A percentile compares a stretch with the other conserved stretches of the same genome.
These are phyloP conservation scores for Microcebus murinus DNA, from an alignment of 2,113 vertebrate species.

Conservation along the genomic window DNA sequence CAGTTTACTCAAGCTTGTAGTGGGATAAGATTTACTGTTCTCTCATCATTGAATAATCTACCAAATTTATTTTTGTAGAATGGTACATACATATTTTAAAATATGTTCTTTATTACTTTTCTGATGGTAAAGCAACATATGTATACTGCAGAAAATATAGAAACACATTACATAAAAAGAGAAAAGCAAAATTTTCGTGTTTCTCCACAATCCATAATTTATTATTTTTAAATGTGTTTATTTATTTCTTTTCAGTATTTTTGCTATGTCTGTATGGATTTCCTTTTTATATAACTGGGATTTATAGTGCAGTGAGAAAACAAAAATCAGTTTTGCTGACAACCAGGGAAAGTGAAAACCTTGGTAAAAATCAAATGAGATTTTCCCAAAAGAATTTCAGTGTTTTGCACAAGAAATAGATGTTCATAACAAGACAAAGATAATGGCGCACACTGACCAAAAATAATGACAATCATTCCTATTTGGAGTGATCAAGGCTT, in stretches of 20 bases:
- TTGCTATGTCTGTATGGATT: neutral
- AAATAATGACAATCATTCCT: neutral
- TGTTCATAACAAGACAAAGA: neutral
- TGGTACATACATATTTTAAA: neutral
- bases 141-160: neutral
- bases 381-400: neutral
- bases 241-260: slow-evolving; percentile 4
- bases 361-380: neutral
- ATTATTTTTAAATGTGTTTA: neutral
- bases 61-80: neutral
- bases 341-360: neutral
- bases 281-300: neutral
- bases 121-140: neutral
- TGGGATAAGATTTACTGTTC: neutral
- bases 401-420: neutral
- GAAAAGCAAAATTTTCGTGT: neutral
- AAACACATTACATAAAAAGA: neutral
- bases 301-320: neutral
- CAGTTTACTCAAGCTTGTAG: neutral
- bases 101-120: neutral
- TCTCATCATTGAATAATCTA: neutral
- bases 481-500: neutral
- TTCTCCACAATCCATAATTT: neutral
- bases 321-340: neutral
- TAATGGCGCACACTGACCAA: neutral